Evolutionary conservation across 2,797 vertebrate species (phyloP).

Genomic region (Protosalanx chinensis): DNA sequence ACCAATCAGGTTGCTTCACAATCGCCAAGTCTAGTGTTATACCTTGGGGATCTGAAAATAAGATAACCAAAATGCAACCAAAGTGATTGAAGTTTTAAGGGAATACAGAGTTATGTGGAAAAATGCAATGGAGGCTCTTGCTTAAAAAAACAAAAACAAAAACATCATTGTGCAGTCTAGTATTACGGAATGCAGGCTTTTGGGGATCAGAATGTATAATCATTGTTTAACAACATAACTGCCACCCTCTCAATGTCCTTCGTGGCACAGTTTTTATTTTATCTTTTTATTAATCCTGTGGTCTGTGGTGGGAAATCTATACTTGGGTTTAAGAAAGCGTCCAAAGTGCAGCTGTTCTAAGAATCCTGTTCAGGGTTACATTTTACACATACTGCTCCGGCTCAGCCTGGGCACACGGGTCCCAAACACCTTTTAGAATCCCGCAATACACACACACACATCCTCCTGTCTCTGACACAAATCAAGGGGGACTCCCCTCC

Average conservation of each 20-base stretch:
- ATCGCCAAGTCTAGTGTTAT: slow-evolving; percentile 99
- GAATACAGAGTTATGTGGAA: not conserved
- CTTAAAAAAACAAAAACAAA: too few species aligned
- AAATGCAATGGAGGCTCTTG: not conserved
- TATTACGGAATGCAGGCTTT: slow-evolving; percentile 30
- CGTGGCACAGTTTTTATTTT: slow-evolving; percentile 1
- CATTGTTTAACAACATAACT: slow-evolving; percentile 41
- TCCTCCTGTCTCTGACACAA: slow-evolving; percentile 70
- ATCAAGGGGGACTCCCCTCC: slow-evolving; percentile 72
- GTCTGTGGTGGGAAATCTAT: slow-evolving; percentile 49
- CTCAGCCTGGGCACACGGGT: slow-evolving; percentile 80
- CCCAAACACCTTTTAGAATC: slow-evolving; percentile 75
- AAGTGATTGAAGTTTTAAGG: slow-evolving; percentile 56
- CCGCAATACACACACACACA: slow-evolving; percentile 62
- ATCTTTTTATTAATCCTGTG: not conserved
- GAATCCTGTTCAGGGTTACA: slow-evolving; percentile 62
- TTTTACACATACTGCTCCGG: slow-evolving; percentile 76
- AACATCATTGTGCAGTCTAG: slow-evolving; percentile 2
- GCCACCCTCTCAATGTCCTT: too few species aligned
- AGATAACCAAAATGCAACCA: slow-evolving; percentile 70
- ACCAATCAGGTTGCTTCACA: slow-evolving; percentile 99
- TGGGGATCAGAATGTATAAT: not conserved
- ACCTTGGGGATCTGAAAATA: slow-evolving; percentile 80
- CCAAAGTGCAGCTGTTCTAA: slow-evolving; percentile 22
- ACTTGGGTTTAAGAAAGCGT: slow-evolving; percentile 45